Evolutionary conservation across 2,113 vertebrate species (phyloP), one percentile per base, ranked within the genome.

Genomic region (Podarcis cretensis): DNA sequence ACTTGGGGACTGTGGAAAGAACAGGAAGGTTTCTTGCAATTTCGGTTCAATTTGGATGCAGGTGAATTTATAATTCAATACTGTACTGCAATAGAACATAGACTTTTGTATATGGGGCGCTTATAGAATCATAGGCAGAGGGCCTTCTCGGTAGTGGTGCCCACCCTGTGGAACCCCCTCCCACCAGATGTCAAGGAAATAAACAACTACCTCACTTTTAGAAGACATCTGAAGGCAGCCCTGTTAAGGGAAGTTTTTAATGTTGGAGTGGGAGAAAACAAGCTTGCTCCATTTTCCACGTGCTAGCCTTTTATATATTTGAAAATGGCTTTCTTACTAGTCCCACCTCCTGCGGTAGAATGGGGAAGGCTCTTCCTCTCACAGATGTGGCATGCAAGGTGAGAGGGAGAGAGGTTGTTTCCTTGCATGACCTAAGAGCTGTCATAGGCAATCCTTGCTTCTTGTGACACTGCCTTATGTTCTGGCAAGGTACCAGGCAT

Each of bases 1-100:
- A 8, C 43, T 79, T 89, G 65, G 81, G 66, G 87, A 63, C 73
- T 92, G 63, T 1, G 84, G 88, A 57, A 77, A 92, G 85, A 86
- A 57, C 59, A 75, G 78, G 79, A 92, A 83, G 21, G 87, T 86
- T 89, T 89, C 71, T 16, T 87, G 86, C 48, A 79, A 68, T 79
- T 66, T 9, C 59, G 69, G 85, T 78, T 90, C 81, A 20, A 65
- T 84, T 35, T 87, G 79, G 71, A 78, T 93, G 84, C 18, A 75
- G 71, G 4, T 84, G 27, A 48, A 4, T 48, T 65, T 21, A 68
- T 48, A 48, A 32, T 27, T 59, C 59, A 20, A 40, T 79, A 30
- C 8, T 78, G 7, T 43, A 12, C 3, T 30, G 18, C 27, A 78
- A 48, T 13, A 59, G 23, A 13, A 16, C 6, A 69, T 69, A 79